Conservation (phyloP, 2,888 invertebrate genomes). For the Pediacus dermestoides region DNA sequence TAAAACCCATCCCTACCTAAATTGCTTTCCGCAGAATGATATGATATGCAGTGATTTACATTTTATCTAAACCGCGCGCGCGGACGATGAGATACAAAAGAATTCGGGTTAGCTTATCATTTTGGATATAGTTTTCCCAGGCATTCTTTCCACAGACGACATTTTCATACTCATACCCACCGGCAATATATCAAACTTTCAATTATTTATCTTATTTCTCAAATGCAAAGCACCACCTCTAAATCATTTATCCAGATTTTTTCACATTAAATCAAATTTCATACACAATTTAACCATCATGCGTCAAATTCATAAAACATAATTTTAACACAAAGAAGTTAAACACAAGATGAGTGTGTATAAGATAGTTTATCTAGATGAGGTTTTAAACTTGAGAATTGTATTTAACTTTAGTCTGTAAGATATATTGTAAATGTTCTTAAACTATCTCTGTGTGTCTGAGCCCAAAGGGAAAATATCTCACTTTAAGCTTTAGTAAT, state of each 20-base stretch:
- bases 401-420: slow-evolving; percentile 19
- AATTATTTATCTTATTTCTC: too few relatives aligned
- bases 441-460: slow-evolving; percentile 21
- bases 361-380: too few relatives aligned
- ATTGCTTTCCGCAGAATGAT: slow-evolving; percentile 27
- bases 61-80: slow-evolving; percentile 22
- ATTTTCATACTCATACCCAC: slow-evolving; percentile 15
- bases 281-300: too few relatives aligned
- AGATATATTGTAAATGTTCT: slow-evolving; percentile 13
- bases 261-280: too few relatives aligned
- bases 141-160: slow-evolving; percentile 10
- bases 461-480: slow-evolving; percentile 26
- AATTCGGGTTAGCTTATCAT: slow-evolving; percentile 24
- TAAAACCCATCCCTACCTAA: too few relatives aligned
- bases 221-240: too few relatives aligned
- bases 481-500: slow-evolving; percentile 28
- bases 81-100: slow-evolving; percentile 20
- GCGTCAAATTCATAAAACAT: too few relatives aligned
- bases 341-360: too few relatives aligned
- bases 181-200: slow-evolving; percentile 20
- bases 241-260: too few relatives aligned
- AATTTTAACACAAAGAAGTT: too few relatives aligned
- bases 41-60: slow-evolving; percentile 29
- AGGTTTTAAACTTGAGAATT: slow-evolving; percentile 11
- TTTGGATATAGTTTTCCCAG: slow-evolving; percentile 20